Conservation (phyloP, 2,888 invertebrate genomes). For the Anoplius nigerrimus region DNA sequence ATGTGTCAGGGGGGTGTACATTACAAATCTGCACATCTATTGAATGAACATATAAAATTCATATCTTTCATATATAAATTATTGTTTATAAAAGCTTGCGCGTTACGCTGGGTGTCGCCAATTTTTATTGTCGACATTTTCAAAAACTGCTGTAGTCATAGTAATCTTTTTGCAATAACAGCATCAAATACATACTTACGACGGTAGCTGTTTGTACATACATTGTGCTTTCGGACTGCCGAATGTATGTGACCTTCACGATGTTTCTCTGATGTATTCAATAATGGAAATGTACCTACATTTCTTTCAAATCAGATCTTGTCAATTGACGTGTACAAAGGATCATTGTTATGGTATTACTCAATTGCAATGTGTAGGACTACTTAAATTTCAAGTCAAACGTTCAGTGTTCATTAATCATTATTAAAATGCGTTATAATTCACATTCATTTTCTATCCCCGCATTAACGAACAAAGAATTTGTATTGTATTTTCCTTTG, state of each 20-base stretch:
- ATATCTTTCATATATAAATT: constrained; percentile 35
- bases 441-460: no score
- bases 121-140: constrained; percentile 29
- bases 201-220: constrained; percentile 36
- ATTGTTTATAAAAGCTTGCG: constrained; percentile 49
- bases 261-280: constrained; percentile 9
- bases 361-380: no score
- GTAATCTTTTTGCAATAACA: constrained; percentile 13
- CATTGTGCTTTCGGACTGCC: constrained; percentile 37
- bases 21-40: no score
- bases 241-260: constrained; percentile 19
- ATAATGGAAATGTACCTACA: not conserved
- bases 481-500: no score
- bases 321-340: no score
- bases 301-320: no score
- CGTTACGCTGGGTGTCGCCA: constrained; percentile 23
- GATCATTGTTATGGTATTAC: no score
- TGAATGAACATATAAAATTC: constrained; percentile 38
- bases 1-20: no score
- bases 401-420: no score
- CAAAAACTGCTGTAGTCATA: constrained; percentile 14
- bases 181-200: not conserved
- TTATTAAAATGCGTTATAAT: no score
- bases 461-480: no score
- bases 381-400: no score